Percentiles rank a stretch among this genome's conserved stretches.
These are phyloP conservation scores for Rhineura floridana DNA, from an alignment of 2,113 vertebrate species.

Conservation along the genomic window DNA sequence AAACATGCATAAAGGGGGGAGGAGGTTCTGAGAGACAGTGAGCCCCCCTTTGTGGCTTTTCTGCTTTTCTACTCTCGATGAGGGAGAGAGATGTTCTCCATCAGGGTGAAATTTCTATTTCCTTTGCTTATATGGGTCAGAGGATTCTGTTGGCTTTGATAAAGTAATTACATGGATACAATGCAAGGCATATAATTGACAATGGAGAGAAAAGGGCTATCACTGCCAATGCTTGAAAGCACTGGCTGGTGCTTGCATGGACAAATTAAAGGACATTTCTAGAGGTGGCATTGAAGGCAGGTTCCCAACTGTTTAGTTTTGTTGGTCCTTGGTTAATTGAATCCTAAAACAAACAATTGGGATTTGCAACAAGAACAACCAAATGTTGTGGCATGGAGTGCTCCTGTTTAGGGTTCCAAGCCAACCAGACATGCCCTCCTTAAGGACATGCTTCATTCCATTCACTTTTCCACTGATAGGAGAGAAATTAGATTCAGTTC, in stretches of 20 bases:
- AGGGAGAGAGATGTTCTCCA: neutral
- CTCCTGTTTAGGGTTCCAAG: no score
- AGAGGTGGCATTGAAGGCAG: neutral
- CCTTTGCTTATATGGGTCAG: slow-evolving; percentile 15
- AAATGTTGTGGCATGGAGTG: neutral
- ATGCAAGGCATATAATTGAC: slow-evolving; percentile 12
- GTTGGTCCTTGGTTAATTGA: neutral
- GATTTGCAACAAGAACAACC: no score
- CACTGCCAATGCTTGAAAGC: neutral
- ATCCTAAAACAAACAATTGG: neutral
- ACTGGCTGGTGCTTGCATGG: neutral
- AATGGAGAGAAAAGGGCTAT: neutral
- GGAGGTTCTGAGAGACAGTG: slow-evolving; percentile 3
- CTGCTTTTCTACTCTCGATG: slow-evolving; percentile 2
- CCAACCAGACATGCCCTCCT: no score
- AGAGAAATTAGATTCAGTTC: no score
- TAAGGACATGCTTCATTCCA: no score
- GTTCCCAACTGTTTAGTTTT: neutral
- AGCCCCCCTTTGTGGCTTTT: neutral
- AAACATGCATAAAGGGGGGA: slow-evolving; percentile 1
- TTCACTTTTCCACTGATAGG: no score
- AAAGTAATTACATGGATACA: slow-evolving; percentile 23
- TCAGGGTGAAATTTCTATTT: slow-evolving; percentile 23
- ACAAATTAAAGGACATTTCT: slow-evolving; percentile 1
- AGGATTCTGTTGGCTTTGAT: slow-evolving; percentile 16